phyloP scores from a whole-genome alignment of 2,113 vertebrate genomes.

The Anarhynchus alexandrinus region DNA sequence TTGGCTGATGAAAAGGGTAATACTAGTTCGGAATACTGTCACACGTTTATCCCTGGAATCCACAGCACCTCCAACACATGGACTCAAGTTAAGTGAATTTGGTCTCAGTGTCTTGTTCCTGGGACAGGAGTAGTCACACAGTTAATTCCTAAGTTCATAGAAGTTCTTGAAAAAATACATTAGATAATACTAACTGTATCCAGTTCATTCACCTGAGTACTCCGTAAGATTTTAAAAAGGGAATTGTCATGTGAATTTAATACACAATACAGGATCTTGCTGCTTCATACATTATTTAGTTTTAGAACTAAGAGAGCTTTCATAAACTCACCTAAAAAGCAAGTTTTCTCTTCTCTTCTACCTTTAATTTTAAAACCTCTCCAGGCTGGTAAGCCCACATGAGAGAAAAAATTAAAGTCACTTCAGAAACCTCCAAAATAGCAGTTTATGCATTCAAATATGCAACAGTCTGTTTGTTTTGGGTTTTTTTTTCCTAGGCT shows the following conservation, averaged over 20 bases:
- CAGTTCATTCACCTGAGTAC: not conserved
- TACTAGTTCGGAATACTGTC: not conserved
- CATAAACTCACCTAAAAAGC: not conserved
- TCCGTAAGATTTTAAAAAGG: not conserved
- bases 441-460: constrained; percentile 10
- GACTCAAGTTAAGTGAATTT: not conserved
- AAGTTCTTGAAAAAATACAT: not conserved
- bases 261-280: not conserved
- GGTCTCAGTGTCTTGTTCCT: not conserved
- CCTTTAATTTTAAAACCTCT: constrained; percentile 26
- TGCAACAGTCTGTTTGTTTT: not conserved
- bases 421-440: constrained; percentile 5
- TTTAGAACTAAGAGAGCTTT: constrained; percentile 10
- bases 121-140: not conserved
- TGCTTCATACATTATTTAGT: constrained; percentile 16
- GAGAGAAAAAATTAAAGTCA: not conserved
- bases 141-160: not conserved
- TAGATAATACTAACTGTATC: not conserved
- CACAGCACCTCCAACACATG: not conserved
- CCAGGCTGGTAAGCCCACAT: not conserved
- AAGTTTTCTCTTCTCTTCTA: not conserved
- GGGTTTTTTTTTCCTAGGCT: not conserved
- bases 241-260: not conserved
- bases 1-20: not conserved
- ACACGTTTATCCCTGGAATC: not conserved